phyloP scores from a whole-genome alignment of 2,113 vertebrate species.

The Australoheros scitulus region DNA sequence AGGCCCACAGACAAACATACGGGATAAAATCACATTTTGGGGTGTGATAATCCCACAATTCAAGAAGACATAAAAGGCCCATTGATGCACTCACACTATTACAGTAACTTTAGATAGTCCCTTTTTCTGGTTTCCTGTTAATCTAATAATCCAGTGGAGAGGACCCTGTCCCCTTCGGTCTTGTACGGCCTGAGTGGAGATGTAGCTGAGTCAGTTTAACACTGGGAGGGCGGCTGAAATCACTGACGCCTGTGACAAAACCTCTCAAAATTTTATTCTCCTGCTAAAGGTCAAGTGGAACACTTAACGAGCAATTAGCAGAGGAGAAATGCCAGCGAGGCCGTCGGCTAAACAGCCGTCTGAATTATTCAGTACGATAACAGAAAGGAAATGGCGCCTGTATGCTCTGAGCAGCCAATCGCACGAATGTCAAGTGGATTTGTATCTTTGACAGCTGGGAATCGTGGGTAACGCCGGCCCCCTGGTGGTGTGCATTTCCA shows the following conservation, averaged over 20 bases:
- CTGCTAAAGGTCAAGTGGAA: conserved; percentile 55
- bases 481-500: not conserved
- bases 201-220: not conserved
- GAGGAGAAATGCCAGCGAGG: conserved; percentile 48
- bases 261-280: conserved; percentile 14
- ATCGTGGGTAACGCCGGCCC: conserved; percentile 42
- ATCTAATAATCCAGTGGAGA: not conserved
- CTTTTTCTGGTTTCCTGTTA: not conserved
- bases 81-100: not conserved
- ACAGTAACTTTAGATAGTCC: not conserved
- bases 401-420: conserved; percentile 46
- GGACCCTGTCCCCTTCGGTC: not conserved
- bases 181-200: not conserved
- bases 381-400: conserved; percentile 22
- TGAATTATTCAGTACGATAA: conserved; percentile 62
- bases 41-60: not conserved
- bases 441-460: conserved; percentile 5
- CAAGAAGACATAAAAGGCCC: not conserved
- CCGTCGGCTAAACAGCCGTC: conserved; percentile 34
- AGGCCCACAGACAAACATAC: no score
- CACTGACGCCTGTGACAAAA: conserved; percentile 7
- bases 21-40: no score
- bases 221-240: not conserved
- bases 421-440: conserved; percentile 49
- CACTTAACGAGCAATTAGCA: conserved; percentile 64